A percentile compares a stretch with the other conserved stretches of the same genome.
Evolutionary conservation across 2,888 invertebrate species (phyloP).

Genomic region (Lepidonotus clava): DNA sequence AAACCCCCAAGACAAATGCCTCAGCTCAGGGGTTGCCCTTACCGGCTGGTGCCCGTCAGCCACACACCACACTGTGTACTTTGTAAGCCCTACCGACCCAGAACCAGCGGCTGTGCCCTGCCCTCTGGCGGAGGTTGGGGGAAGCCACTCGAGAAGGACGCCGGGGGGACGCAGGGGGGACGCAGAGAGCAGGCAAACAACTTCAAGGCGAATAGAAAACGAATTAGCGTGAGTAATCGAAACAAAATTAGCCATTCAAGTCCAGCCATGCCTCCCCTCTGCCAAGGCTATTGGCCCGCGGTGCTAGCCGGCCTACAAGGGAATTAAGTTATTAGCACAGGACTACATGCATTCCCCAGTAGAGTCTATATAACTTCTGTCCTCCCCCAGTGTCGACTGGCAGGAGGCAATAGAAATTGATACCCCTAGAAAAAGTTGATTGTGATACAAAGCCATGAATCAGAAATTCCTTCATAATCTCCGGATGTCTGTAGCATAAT

Average conservation of each 20-base stretch:
- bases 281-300: background rate
- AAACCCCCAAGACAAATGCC: too few relatives aligned
- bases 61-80: background rate
- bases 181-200: background rate
- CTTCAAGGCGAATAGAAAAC: conserved; percentile 7
- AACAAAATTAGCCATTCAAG: conserved; percentile 46
- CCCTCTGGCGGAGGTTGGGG: background rate
- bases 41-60: background rate
- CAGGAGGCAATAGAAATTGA: background rate
- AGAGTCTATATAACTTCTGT: too few relatives aligned
- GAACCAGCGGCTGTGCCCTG: background rate
- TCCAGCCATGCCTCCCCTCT: background rate
- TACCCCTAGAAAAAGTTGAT: background rate
- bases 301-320: background rate
- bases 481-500: background rate
- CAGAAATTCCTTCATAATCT: background rate
- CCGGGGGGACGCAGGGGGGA: background rate
- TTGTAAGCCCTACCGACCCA: background rate
- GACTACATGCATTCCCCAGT: too few relatives aligned
- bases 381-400: background rate
- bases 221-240: conserved; percentile 34
- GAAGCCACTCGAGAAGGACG: conserved; percentile 13
- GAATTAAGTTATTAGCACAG: conserved; percentile 11
- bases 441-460: background rate
- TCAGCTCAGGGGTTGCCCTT: too few relatives aligned